Evolutionary conservation across 2,888 invertebrate species (phyloP), one percentile per base, ranked within the genome.

Genomic region (Ectemnius lituratus): DNA sequence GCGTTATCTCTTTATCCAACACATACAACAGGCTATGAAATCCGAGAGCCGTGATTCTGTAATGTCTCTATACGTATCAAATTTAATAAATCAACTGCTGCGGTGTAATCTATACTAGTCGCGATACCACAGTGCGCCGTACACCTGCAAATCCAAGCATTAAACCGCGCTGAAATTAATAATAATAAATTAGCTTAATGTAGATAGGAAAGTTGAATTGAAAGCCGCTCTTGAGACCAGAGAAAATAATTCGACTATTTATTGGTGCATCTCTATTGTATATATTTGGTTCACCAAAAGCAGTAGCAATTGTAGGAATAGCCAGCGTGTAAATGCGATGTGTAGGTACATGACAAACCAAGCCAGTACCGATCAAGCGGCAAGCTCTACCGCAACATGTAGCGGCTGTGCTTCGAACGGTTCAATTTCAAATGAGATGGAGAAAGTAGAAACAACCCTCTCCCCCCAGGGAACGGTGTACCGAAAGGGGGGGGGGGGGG

Each of bases 361-460:
- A 37, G 8, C 37, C 37, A 6, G 1, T 37, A 11, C 8, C 37
- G 37, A 37, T 37, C 37, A 8, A 11, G 37, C 37, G 37, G 37
- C 37, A 37, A 11, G 8, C 37, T 8, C 37, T 8, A 14, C 52
- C 52, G 16, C n/a, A 52, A 52, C 16, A 52, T 16, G 14, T 16
- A 52, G 52, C 52, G 52, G 5, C n/a, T 4, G n/a, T 52, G 52
- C 16, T 52, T 52, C n/a, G 52, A 14, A 16, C 52, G 52, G 52
- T 16, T 52, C 52, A 52, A 52, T 52, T 52, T 52, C 1, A 52
- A 52, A 52, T 52, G 52, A 52, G 52, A 52, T 52, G 14, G 52
- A 52, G 52, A 52, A 52, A 16, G 52, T 14, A 16, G 52, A 5
- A 16, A 52, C n/a, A 52, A 16, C 5, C n/a, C 49, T n/a, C 20